phyloP scores from a whole-genome alignment of 2,888 invertebrate genomes.

The Phyllotreta striolata region DNA sequence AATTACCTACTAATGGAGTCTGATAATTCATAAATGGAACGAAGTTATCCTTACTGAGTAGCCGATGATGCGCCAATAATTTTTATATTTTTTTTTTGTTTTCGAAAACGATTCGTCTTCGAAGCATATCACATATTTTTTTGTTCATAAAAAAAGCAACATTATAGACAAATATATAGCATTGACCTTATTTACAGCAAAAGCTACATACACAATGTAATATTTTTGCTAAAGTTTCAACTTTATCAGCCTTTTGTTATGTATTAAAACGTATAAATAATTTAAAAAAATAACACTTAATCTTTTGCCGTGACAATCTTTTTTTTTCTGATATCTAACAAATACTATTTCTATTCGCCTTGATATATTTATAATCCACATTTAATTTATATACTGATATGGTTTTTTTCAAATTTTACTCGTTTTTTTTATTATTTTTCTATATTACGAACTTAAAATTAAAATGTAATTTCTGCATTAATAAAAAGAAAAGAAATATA shows the following conservation, averaged over 20 bases:
- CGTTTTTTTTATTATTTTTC: conserved; percentile 14
- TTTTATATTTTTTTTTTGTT: conserved; percentile 11
- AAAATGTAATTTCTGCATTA: conserved; percentile 5
- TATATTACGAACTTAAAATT: not conserved
- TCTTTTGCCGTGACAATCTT: conserved; percentile 17
- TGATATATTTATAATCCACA: conserved; percentile 16
- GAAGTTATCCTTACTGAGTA: conserved; percentile 2
- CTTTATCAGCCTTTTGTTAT: conserved; percentile 37
- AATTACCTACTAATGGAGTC: not conserved
- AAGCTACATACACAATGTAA: conserved; percentile 21
- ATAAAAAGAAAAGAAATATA: conserved; percentile 18
- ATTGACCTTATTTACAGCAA: conserved; percentile 21
- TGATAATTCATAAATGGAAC: not conserved
- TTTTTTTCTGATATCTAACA: conserved; percentile 27
- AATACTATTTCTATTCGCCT: conserved; percentile 33
- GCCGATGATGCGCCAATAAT: not conserved
- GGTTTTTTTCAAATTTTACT: conserved; percentile 18
- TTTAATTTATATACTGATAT: conserved; percentile 15
- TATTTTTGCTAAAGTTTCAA: conserved; percentile 15
- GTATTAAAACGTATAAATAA: conserved; percentile 27
- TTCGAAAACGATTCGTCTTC: not conserved
- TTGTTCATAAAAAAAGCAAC: conserved; percentile 19
- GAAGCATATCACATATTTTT: conserved; percentile 25
- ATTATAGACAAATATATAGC: conserved; percentile 12
- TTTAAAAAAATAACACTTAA: conserved; percentile 35